Base-by-base conservation (phyloP, 1,140 invertebrate species). In the Trichogramma pretiosum region DNA sequence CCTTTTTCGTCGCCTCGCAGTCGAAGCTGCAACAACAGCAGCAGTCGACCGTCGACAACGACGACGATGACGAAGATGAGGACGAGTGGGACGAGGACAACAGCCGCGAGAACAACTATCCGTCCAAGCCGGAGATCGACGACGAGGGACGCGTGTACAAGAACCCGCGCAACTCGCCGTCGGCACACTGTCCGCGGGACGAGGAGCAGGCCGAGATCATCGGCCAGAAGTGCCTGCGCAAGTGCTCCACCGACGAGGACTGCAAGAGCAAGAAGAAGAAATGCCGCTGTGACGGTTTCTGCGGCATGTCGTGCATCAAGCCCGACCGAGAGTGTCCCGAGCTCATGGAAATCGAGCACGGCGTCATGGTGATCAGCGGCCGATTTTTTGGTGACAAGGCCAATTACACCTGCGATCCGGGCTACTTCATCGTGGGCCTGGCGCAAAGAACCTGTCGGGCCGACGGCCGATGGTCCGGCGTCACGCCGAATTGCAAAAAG, bases 191-290 rank as follows among this genome's bases (percentile, higher is more conserved):
- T 62, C 88, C 88, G 0, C 65, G 89, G 4, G 86, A 91, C 59
- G 87, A 91, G 62, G 82, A 78, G 50, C 79, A 83, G 53, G 83
- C 80, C 2, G 52, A 57, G 5, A 52, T 67, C 9, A 53, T 77
- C 50, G 85, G 84, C 3, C 85, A 93, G 56, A 87, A 87, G 59
- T 98, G 94, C 72, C 74, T 94, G 35, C 79, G 93, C 50, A 91
- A 94, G 65, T 98, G 95, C 65, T 89, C 83, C 0, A 84, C 86
- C 0, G 91, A 98, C 62, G 87, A 89, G 60, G 93, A 98, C 62
- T 98, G 95, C 70, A 95, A 94, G 67, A 95, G 91, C 62, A 87
- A 93, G 68, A 89, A 93, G 72, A 96, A 96, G 71, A 89, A 90
- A 61, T 98, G 95, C 64, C 75, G 95, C 36, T 98, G 95, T 65